Evolutionary conservation across 2,888 invertebrate species (phyloP).

Genomic region (Leucozona laternaria): DNA sequence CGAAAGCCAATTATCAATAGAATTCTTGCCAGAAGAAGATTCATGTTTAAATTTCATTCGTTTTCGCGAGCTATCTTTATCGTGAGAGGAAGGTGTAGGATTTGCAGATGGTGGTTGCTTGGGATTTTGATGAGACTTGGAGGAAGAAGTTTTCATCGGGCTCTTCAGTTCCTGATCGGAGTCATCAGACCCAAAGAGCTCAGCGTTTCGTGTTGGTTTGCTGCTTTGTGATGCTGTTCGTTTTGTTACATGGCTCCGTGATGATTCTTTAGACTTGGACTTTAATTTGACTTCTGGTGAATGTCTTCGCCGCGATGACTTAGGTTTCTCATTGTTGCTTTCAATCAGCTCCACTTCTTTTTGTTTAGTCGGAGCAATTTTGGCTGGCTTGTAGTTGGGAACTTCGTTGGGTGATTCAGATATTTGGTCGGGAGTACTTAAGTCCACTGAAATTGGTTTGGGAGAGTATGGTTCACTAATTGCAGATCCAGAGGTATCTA

Average conservation of each 20-base stretch:
- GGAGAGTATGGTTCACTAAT: constrained; percentile 71
- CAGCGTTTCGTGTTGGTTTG: constrained; percentile 27
- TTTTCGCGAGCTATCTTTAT: constrained; percentile 56
- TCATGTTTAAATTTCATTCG: constrained; percentile 35
- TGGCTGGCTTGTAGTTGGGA: constrained; percentile 68
- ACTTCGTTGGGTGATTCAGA: constrained; percentile 56
- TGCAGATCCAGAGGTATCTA: constrained; percentile 27
- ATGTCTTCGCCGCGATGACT: constrained; percentile 37
- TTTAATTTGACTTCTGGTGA: constrained; percentile 12
- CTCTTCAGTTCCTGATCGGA: constrained; percentile 52
- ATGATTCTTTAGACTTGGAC: background rate
- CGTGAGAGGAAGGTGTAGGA: background rate
- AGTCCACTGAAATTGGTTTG: constrained; percentile 28
- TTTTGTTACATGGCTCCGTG: background rate
- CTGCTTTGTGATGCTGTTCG: constrained; percentile 2
- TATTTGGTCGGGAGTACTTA: constrained; percentile 56
- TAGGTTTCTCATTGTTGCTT: constrained; percentile 10
- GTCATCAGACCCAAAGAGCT: constrained; percentile 69
- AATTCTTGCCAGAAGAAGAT: background rate
- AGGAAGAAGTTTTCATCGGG: background rate
- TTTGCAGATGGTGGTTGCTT: background rate
- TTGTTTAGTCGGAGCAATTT: constrained; percentile 25
- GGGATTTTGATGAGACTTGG: background rate
- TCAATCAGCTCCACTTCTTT: constrained; percentile 4
- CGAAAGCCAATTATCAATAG: constrained; percentile 53